Percentiles rank a stretch among this genome's conserved stretches.
Conservation (phyloP, 2,113 vertebrate genomes). For the Oreochromis spilurus region DNA sequence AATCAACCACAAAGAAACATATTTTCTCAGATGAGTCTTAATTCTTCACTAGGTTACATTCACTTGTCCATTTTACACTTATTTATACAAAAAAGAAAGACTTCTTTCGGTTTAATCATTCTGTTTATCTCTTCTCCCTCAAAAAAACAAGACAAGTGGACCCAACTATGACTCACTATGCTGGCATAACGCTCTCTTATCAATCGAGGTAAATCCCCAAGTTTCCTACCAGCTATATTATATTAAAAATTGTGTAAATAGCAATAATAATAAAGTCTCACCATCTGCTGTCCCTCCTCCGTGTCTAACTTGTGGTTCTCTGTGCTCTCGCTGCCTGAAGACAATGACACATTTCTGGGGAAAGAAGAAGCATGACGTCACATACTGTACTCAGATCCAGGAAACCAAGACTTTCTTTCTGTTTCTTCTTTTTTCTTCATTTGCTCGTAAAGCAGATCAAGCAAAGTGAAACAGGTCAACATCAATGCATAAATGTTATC, state of each 20-base stretch:
- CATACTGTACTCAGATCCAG: background rate
- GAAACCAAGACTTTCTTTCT: background rate
- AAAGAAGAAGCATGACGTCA: slow-evolving; percentile 46
- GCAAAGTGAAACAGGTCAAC: background rate
- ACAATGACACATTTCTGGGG: slow-evolving; percentile 1
- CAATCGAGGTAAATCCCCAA: background rate
- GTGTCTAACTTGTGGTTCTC: background rate
- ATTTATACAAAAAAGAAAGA: background rate
- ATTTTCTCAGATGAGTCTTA: background rate
- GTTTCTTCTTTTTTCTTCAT: background rate
- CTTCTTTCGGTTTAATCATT: background rate
- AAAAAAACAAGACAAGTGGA: background rate
- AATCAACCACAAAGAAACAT: background rate
- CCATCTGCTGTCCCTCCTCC: background rate
- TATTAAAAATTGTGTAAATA: background rate
- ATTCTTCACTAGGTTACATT: background rate
- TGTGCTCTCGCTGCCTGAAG: background rate
- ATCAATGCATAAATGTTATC: background rate
- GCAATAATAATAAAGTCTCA: background rate
- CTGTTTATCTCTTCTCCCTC: background rate
- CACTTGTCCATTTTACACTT: background rate
- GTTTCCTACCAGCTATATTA: background rate
- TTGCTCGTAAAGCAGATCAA: background rate
- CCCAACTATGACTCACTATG: background rate
- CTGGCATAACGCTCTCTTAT: background rate